phyloP scores from a whole-genome alignment of 1,140 invertebrate genomes.

The Drosophila ercepeae region DNA sequence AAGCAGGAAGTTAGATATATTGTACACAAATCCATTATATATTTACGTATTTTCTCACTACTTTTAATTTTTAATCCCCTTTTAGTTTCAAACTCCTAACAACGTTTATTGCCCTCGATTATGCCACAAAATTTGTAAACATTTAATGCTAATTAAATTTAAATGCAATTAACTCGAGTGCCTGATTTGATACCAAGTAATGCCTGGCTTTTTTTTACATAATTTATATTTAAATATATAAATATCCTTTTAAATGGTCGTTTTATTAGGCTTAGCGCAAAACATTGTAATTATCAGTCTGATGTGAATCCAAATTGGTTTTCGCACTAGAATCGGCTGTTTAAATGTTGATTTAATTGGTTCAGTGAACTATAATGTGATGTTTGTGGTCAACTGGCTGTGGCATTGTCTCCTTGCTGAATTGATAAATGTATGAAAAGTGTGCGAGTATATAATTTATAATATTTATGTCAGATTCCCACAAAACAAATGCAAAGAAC shows the following conservation, averaged over 20 bases:
- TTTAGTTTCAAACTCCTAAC: not conserved
- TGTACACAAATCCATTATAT: slow-evolving; percentile 42
- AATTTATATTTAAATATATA: slow-evolving; percentile 18
- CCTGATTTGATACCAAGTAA: slow-evolving; percentile 58
- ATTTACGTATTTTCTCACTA: not conserved
- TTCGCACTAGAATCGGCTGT: slow-evolving; percentile 22
- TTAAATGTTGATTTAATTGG: slow-evolving; percentile 37
- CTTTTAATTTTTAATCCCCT: slow-evolving; percentile 19
- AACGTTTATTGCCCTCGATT: slow-evolving; percentile 15
- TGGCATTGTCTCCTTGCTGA: not conserved
- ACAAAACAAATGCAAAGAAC: no score
- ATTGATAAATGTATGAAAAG: slow-evolving; percentile 3
- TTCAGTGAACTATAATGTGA: slow-evolving; percentile 23
- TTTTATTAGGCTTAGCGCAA: slow-evolving; percentile 28
- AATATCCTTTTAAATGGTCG: slow-evolving; percentile 30
- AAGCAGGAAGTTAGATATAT: slow-evolving; percentile 65
- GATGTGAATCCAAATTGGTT: slow-evolving; percentile 9
- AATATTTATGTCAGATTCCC: no score
- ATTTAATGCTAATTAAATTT: slow-evolving; percentile 81
- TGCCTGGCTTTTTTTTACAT: slow-evolving; percentile 23
- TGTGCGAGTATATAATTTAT: not conserved
- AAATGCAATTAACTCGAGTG: slow-evolving; percentile 77
- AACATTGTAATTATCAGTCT: slow-evolving; percentile 28
- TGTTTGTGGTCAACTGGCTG: slow-evolving; percentile 7
- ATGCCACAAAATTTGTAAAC: slow-evolving; percentile 69